Conservation (phyloP, 2,888 invertebrate genomes). For the Auanema sp. region DNA sequence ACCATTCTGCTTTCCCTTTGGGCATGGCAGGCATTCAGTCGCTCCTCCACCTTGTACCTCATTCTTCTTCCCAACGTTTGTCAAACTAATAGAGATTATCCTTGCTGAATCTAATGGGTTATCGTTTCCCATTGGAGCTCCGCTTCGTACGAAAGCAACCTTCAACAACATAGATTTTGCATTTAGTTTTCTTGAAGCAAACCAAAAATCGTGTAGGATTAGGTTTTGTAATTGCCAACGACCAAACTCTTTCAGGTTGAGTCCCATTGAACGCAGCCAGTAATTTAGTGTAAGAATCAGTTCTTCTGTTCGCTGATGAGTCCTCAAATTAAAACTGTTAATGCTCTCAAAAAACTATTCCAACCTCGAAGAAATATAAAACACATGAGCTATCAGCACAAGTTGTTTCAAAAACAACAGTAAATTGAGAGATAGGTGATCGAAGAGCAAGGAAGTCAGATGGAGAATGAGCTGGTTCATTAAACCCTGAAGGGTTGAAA, state of each 20-base stretch:
- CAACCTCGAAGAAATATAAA: constrained; percentile 69
- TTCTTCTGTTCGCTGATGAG: constrained; percentile 21
- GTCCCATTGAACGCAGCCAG: constrained; percentile 58
- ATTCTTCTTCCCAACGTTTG: constrained; percentile 66
- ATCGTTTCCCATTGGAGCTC: constrained; percentile 47
- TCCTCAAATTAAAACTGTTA: constrained; percentile 16
- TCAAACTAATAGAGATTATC: constrained; percentile 69
- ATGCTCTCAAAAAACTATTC: neutral
- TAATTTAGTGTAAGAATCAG: constrained; percentile 43
- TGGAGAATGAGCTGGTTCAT: constrained; percentile 52
- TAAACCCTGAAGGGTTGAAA: constrained; percentile 41
- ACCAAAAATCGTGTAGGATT: constrained; percentile 47
- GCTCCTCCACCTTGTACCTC: constrained; percentile 67
- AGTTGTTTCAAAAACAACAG: constrained; percentile 69
- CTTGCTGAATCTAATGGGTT: constrained; percentile 66
- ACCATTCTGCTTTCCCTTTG: constrained; percentile 52
- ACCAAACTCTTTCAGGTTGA: constrained; percentile 41
- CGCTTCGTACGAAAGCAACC: constrained; percentile 57
- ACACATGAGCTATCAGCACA: constrained; percentile 68
- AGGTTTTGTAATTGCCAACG: constrained; percentile 44
- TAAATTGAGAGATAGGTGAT: constrained; percentile 67
- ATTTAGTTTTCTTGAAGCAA: neutral
- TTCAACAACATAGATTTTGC: constrained; percentile 11
- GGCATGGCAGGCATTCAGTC: constrained; percentile 67
- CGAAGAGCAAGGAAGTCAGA: constrained; percentile 30